Evolutionary conservation across 2,797 vertebrate genomes (phyloP).

Genomic region (Mus minutoides): DNA sequence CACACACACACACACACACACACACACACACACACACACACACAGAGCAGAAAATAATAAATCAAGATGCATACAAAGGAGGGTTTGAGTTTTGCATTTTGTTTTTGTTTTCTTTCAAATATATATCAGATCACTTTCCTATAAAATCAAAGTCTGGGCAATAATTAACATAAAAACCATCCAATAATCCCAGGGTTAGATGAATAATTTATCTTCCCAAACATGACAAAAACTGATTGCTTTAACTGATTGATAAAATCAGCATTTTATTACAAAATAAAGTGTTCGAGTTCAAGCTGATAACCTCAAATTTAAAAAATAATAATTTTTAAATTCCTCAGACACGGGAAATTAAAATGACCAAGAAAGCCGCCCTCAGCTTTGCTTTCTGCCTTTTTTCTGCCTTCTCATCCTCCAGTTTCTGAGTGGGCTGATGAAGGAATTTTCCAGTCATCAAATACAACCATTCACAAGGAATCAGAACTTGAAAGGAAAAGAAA

Average conservation of each 20-base stretch:
- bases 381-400: neutral
- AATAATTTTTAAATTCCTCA: conserved; percentile 36
- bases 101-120: neutral
- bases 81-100: neutral
- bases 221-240: conserved; percentile 16
- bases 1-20: neutral
- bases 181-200: conserved; percentile 51
- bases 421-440: neutral
- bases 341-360: conserved; percentile 23
- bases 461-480: conserved; percentile 21
- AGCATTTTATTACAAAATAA: conserved; percentile 28
- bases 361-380: conserved; percentile 23
- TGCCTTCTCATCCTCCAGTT: neutral
- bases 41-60: conserved; percentile 15
- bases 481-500: conserved; percentile 7
- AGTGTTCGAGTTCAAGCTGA: conserved; percentile 50
- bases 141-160: neutral
- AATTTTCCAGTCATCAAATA: neutral
- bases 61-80: neutral
- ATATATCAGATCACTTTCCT: conserved; percentile 52
- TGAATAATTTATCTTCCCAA: conserved; percentile 38
- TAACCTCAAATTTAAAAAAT: neutral
- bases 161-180: conserved; percentile 38
- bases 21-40: neutral
- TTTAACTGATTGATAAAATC: neutral